Evolutionary conservation across 2,888 invertebrate species (phyloP).

Genomic region (Colletes collaris): DNA sequence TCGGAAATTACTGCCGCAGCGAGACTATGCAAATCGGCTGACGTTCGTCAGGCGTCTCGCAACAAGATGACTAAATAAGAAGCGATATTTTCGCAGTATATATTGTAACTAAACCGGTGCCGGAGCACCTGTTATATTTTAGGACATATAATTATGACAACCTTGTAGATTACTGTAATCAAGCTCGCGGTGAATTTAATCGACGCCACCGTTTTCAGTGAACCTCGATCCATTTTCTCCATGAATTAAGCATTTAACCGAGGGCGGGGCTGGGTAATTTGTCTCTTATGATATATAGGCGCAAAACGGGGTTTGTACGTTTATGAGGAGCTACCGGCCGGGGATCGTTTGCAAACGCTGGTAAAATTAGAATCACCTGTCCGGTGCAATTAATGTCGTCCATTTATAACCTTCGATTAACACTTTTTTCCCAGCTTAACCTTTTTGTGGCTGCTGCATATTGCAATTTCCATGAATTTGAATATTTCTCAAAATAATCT

Average conservation of each 20-base stretch:
- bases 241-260: slow-evolving; percentile 29
- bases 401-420: background rate
- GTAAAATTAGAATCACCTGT: slow-evolving; percentile 39
- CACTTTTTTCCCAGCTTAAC: too few relatives aligned
- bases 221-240: slow-evolving; percentile 23
- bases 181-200: slow-evolving; percentile 39
- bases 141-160: slow-evolving; percentile 35
- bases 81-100: slow-evolving; percentile 8
- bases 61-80: slow-evolving; percentile 14
- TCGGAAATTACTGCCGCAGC: too few relatives aligned
- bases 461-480: too few relatives aligned
- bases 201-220: slow-evolving; percentile 32
- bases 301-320: slow-evolving; percentile 34
- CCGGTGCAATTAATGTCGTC: slow-evolving; percentile 12
- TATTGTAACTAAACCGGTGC: slow-evolving; percentile 4
- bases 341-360: slow-evolving; percentile 28
- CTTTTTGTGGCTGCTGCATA: too few relatives aligned
- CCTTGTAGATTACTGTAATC: slow-evolving; percentile 40
- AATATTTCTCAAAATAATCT: too few relatives aligned
- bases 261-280: slow-evolving; percentile 40
- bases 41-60: slow-evolving; percentile 11
- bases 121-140: slow-evolving; percentile 24
- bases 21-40: too few relatives aligned
- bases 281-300: slow-evolving; percentile 37
- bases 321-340: slow-evolving; percentile 34